Percentiles rank a stretch among this genome's conserved stretches.
phyloP scores from a whole-genome alignment of 2,888 invertebrate genomes.

The Nephrotoma flavescens region DNA sequence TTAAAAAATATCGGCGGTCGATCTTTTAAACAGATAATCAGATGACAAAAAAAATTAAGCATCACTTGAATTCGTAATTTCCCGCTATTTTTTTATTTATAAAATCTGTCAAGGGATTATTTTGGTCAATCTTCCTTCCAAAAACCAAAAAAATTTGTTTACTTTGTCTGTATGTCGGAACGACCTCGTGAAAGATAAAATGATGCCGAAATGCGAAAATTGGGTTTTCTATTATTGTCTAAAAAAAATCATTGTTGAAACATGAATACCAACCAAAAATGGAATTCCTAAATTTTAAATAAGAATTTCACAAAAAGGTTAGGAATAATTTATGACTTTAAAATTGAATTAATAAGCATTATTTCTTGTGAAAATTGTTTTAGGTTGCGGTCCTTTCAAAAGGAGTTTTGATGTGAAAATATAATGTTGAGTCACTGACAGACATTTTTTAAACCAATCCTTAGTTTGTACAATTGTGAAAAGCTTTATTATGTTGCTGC shows the following conservation, averaged over 20 bases:
- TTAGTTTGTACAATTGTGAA: no score
- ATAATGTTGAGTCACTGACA: no score
- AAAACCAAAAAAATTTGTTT: not conserved
- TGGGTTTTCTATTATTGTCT: not conserved
- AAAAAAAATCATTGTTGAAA: not conserved
- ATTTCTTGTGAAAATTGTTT: not conserved
- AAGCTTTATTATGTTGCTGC: no score
- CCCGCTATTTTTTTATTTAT: not conserved
- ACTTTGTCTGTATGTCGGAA: not conserved
- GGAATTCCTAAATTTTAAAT: not conserved
- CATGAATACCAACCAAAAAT: not conserved
- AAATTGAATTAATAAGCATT: not conserved
- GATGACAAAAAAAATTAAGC: not conserved
- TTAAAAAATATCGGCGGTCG: not conserved
- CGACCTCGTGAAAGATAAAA: not conserved
- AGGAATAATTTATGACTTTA: not conserved
- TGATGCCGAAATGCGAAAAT: not conserved
- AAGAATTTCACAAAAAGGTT: not conserved
- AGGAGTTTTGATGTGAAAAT: no score
- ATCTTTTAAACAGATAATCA: not conserved
- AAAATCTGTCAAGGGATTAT: not conserved
- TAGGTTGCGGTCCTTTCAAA: not conserved
- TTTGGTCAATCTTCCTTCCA: not conserved
- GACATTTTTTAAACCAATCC: no score
- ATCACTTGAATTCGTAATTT: not conserved